Evolutionary conservation across 2,888 invertebrate genomes (phyloP), one percentile per base, ranked within the genome.

Genomic region (Branchipolynoe longqiensis): DNA sequence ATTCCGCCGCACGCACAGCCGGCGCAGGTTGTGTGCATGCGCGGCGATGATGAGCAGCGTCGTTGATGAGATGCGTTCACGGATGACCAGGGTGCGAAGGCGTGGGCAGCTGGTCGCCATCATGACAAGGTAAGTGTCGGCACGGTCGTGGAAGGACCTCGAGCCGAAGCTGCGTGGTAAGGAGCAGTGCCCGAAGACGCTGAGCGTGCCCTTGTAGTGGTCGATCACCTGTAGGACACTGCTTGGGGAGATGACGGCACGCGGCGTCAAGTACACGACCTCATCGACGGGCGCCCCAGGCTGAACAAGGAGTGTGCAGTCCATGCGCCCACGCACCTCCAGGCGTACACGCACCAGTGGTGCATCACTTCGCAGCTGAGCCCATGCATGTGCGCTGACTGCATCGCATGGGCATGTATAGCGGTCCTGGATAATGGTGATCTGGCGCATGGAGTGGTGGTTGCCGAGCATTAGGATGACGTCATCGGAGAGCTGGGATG

Each of bases 21-120:
- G 94, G 31, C 95, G 94, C 84, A 97, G 93, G 88, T 95, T 95
- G 90, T 95, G 95, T 0, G 95, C 96, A 0, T 95, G 95, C 74
- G 95, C 95, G 0, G 96, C 96, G 64, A 97, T 94, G 22, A 97
- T 94, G 62, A 97, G 93, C 25, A 97, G 95, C 0, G 97, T 97
- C 0, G 96, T 95, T 0, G 97, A 96, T 3, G 97, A 97, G 85
- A 97, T 95, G 90, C 96, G 95, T 92, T 97, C 97, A 8, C 96
- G 95, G 18, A 93, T 90, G 91, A 97, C 96, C 94, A 97, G 92
- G 6, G 96, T 96, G 85, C 95, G 95, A 69, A 97, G 92, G 90
- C 95, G 95, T 33, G 95, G 95, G 92, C 97, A 97, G 89, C 95
- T 95, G 82, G 96, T 94, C 87, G 95, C 95, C 87, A 97, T 93